Evolutionary conservation across 1,140 invertebrate species (phyloP).

Genomic region (Phymastichus coffea): DNA sequence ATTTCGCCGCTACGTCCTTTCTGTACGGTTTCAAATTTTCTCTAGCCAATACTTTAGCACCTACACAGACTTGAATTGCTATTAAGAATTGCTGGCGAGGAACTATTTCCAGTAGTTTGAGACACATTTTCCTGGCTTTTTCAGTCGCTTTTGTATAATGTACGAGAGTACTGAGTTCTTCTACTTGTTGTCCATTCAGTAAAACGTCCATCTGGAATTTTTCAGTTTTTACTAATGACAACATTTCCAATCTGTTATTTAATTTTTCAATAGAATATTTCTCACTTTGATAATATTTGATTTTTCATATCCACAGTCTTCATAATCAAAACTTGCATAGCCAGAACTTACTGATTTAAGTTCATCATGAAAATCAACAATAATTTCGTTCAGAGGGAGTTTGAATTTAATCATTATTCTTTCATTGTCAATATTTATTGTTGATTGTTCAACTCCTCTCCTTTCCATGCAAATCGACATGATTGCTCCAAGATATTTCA

Average conservation of each 20-base stretch:
- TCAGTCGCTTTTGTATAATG: slow-evolving; percentile 69
- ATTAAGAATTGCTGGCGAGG: slow-evolving; percentile 86
- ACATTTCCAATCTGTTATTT: slow-evolving; percentile 2
- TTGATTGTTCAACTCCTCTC: slow-evolving; percentile 74
- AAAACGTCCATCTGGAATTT: slow-evolving; percentile 70
- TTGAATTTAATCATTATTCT: slow-evolving; percentile 80
- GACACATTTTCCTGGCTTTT: slow-evolving; percentile 71
- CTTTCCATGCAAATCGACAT: slow-evolving; percentile 75
- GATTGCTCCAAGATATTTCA: slow-evolving; percentile 68
- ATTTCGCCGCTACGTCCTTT: slow-evolving; percentile 92
- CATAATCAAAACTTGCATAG: slow-evolving; percentile 97
- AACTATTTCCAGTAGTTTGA: slow-evolving; percentile 83
- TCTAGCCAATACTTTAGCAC: slow-evolving; percentile 80
- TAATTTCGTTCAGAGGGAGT: slow-evolving; percentile 89
- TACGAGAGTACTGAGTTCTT: slow-evolving; percentile 85
- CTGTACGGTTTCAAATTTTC: slow-evolving; percentile 84
- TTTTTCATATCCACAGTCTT: slow-evolving; percentile 80
- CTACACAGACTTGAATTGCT: slow-evolving; percentile 82
- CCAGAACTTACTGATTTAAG: slow-evolving; percentile 89
- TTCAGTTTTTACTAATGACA: slow-evolving; percentile 5
- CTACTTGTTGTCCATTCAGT: slow-evolving; percentile 79
- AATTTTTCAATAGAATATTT: slow-evolving; percentile 20
- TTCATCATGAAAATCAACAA: slow-evolving; percentile 92
- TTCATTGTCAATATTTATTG: slow-evolving; percentile 78
- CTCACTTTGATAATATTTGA: slow-evolving; percentile 74